A percentile compares a stretch with the other conserved stretches of the same genome.
Evolutionary conservation across 2,113 vertebrate species (phyloP).

Genomic region (Scolopax mira): DNA sequence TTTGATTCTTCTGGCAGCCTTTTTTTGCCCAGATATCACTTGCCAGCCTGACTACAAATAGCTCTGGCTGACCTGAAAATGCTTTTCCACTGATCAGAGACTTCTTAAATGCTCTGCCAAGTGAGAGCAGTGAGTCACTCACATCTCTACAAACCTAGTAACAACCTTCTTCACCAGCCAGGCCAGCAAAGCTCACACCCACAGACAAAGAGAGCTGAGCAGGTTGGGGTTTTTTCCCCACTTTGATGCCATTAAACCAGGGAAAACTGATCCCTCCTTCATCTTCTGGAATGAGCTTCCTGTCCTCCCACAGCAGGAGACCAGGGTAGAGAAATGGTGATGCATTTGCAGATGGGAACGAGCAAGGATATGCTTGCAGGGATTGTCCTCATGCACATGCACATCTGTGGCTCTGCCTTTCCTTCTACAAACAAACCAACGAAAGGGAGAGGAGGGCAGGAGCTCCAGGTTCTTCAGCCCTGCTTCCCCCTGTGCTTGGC

Average conservation of each 20-base stretch:
- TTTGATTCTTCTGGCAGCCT: background rate
- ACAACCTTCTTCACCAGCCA: background rate
- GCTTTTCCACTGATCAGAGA: background rate
- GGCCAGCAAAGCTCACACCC: background rate
- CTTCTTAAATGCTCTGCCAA: background rate
- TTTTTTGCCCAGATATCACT: background rate
- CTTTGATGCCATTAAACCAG: background rate
- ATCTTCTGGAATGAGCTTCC: background rate
- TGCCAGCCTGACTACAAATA: background rate
- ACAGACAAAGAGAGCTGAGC: background rate
- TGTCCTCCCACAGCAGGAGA: background rate
- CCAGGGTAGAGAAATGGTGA: background rate
- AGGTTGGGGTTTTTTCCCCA: background rate
- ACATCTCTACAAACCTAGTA: background rate
- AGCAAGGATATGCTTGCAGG: background rate
- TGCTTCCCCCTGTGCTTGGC: background rate
- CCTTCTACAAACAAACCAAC: background rate
- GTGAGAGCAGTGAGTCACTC: conserved; percentile 11
- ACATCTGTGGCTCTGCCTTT: background rate
- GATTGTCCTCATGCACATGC: rapidly evolving
- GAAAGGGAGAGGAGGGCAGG: background rate
- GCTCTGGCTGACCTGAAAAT: conserved; percentile 3
- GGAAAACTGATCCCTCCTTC: background rate
- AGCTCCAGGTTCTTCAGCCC: background rate
- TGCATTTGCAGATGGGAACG: background rate